These are phyloP conservation scores for Drosophila ercepeae DNA, from an alignment of 1,140 invertebrate genomes.

Conservation along the genomic window DNA sequence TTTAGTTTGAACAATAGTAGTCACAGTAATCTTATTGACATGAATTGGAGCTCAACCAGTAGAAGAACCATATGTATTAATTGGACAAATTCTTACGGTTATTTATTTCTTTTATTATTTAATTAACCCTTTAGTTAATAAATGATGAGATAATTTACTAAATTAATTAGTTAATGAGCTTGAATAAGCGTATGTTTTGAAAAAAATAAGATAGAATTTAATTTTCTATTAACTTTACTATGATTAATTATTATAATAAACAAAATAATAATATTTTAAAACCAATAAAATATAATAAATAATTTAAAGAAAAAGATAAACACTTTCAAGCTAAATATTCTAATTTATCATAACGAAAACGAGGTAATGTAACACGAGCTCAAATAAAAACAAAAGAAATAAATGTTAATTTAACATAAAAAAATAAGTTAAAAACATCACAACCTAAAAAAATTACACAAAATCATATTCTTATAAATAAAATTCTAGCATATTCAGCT, in stretches of 20 bases:
- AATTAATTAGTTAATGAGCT: constrained; percentile 85
- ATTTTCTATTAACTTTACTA: background rate
- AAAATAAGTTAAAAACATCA: background rate
- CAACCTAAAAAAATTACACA: background rate
- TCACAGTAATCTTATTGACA: constrained; percentile 86
- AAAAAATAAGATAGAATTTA: constrained; percentile 85
- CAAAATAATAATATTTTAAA: background rate
- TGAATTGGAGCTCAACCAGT: constrained; percentile 88
- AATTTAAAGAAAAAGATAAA: constrained; percentile 4
- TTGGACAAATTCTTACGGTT: constrained; percentile 86
- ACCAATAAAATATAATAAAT: constrained; percentile 1
- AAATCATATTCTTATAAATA: background rate
- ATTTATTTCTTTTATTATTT: constrained; percentile 86
- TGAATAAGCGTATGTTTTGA: constrained; percentile 87
- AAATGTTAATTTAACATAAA: constrained; percentile 1
- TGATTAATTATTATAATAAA: background rate
- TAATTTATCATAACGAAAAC: constrained; percentile 1
- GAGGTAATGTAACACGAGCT: background rate
- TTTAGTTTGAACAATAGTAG: constrained; percentile 86
- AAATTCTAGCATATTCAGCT: constrained; percentile 1
- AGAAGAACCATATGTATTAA: constrained; percentile 86
- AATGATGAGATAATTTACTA: constrained; percentile 85
- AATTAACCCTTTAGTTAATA: constrained; percentile 84
- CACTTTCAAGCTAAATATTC: constrained; percentile 1
- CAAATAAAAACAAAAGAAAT: constrained; percentile 1